Base-by-base conservation (phyloP, 2,113 vertebrate species). In the Pardalotus punctatus region DNA sequence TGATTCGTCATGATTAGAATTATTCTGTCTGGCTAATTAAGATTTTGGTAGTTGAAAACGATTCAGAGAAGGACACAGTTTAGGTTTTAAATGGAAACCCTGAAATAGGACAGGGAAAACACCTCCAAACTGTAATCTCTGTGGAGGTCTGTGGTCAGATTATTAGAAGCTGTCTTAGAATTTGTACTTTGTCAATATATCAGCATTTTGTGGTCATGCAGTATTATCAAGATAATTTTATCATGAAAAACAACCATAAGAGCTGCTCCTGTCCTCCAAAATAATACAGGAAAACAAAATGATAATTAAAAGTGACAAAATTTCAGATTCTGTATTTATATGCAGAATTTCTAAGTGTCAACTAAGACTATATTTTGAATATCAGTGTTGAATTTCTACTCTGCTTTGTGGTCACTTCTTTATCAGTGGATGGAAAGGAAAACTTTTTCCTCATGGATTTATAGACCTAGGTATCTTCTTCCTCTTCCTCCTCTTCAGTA, bases 141-240 rank as follows among this genome's bases (percentile, higher is more conserved):
- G 13, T 51, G 43, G 11, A 43, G 21, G 17, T 67, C 14, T 36
- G 25, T 36, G 35, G 7, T 43, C 61, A 43, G 36, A 50, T 31
- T 35, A 51, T 51, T 50, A 67, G 36, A 58, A 14, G 6, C 14
- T 76, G 9, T 3, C 1, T 58, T 36, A 42, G 21, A 58, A 67
- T 33, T 43, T 67, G 35, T 18, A 27, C 53, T 58, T 58, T 12
- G 7, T 60, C 1, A 1, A 15, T 43, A 19, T 23, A 60, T 23
- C 53, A 60, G 14, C 22, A 27, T 8, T 67, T 33, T 0, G 0
- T 67, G 33, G 22, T 43, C 27, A 43, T 31, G 27, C 14, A 43
- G 18, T 51, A 18, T 43, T 77, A 43, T 36, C 17, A 60, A 35
- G 45, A 67, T 19, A 17, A 67, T 8, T 42, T 67, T 58, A 15